Conservation (phyloP, 2,113 vertebrate species). For the Recurvirostra avosetta region DNA sequence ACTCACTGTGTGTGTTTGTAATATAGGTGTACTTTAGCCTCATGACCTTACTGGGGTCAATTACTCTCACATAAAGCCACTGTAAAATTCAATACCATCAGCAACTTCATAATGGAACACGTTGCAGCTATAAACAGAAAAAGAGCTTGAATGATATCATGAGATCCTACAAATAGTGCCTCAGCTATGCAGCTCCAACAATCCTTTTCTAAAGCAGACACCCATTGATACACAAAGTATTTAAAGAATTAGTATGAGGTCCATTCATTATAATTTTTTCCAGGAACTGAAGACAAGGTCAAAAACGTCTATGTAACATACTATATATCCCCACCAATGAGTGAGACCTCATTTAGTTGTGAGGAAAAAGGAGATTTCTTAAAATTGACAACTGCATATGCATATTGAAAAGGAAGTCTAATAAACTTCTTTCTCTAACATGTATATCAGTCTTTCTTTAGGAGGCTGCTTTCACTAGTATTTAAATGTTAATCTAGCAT, state of each 20-base stretch:
- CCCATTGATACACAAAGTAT: not conserved
- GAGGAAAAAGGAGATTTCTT: not conserved
- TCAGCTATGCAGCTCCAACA: not conserved
- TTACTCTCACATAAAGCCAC: not conserved
- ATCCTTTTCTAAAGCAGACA: not conserved
- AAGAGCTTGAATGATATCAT: not conserved
- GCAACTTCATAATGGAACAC: not conserved
- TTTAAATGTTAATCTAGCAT: not conserved
- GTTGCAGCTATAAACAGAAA: not conserved
- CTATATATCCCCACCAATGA: not conserved
- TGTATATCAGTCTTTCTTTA: not conserved
- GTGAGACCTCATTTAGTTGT: not conserved
- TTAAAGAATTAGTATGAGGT: not conserved
- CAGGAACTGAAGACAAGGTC: not conserved
- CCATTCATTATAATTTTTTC: not conserved
- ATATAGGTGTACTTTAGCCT: not conserved
- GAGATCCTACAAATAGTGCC: not conserved
- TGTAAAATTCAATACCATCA: not conserved
- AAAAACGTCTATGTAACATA: not conserved
- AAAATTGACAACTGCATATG: not conserved
- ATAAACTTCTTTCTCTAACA: not conserved
- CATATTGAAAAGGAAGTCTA: not conserved
- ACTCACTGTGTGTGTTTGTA: rapidly evolving
- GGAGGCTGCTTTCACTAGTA: not conserved
- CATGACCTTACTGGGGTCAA: not conserved